These are phyloP conservation scores for Petrosia ficiformis DNA, from an alignment of 37 sponge, comb jelly and placozoan species.

Conservation along the genomic window DNA sequence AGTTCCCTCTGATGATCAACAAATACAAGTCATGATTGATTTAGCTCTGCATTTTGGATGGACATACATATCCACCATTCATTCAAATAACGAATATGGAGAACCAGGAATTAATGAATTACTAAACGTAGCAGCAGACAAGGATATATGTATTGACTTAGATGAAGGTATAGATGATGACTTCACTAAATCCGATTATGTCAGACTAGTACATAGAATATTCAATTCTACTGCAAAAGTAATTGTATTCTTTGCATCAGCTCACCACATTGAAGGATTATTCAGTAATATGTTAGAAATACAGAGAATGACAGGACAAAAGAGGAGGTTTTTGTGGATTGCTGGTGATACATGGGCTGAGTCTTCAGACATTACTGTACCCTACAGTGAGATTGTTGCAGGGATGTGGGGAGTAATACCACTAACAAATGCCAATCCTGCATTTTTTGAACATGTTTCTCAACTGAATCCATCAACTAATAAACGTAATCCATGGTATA, in stretches of 20 bases:
- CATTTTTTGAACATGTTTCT: no score
- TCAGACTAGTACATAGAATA: neutral
- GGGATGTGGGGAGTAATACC: no score
- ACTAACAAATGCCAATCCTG: no score
- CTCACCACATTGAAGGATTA: neutral
- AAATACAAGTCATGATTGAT: slow-evolving; percentile 66
- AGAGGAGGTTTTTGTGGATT: slow-evolving; percentile 51
- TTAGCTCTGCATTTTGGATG: slow-evolving; percentile 42
- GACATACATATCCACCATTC: slow-evolving; percentile 37
- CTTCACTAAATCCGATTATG: neutral
- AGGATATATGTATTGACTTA: slow-evolving; percentile 35
- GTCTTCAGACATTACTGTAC: slow-evolving; percentile 17
- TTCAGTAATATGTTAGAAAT: neutral
- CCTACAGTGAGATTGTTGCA: no score
- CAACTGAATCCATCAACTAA: no score
- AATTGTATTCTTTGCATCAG: slow-evolving; percentile 23
- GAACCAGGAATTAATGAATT: slow-evolving; percentile 28
- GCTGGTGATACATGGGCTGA: slow-evolving; percentile 73
- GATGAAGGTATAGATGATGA: slow-evolving; percentile 18
- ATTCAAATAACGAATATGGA: slow-evolving; percentile 38
- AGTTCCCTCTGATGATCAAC: slow-evolving; percentile 58
- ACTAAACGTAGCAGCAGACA: neutral
- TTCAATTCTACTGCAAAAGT: slow-evolving; percentile 21
- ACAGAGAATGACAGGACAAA: neutral
- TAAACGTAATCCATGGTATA: slow-evolving; percentile 49